Conservation (phyloP, 2,113 vertebrate species). For the Ophiodon elongatus region DNA sequence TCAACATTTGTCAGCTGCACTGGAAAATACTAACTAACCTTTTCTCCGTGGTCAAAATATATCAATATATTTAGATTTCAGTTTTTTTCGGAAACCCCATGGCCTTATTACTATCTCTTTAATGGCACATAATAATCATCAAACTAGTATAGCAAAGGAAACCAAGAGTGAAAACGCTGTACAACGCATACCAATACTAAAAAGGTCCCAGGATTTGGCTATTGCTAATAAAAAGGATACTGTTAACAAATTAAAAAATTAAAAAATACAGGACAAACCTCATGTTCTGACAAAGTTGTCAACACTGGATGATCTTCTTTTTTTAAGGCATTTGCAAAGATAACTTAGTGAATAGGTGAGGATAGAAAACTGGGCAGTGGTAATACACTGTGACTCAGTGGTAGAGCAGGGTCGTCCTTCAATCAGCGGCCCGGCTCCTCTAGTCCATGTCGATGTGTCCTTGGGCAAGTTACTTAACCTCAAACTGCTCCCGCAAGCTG, state of each 20-base stretch:
- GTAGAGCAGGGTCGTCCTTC: not conserved
- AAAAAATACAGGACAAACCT: not conserved
- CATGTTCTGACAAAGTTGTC: not conserved
- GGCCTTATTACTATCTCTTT: conserved; percentile 16
- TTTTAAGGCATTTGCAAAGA: not conserved
- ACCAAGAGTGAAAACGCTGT: not conserved
- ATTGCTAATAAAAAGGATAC: too few relatives aligned
- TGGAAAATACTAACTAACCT: not conserved
- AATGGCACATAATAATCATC: conserved; percentile 10
- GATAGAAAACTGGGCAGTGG: too few relatives aligned
- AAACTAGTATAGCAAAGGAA: not conserved
- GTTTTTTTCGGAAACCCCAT: not conserved
- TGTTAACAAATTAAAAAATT: too few relatives aligned
- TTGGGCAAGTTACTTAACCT: too few relatives aligned
- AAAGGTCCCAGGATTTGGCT: not conserved
- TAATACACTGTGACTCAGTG: not conserved
- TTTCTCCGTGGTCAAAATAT: not conserved
- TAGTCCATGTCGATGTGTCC: too few relatives aligned
- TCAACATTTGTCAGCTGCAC: conserved; percentile 32
- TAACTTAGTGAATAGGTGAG: too few relatives aligned
- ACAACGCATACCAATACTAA: too few relatives aligned
- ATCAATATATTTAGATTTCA: not conserved
- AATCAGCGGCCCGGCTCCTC: too few relatives aligned
- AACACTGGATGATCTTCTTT: not conserved
- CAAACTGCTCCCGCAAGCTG: too few relatives aligned